Conservation (phyloP, 1,140 invertebrate genomes). For the Octopus sinensis region DNA sequence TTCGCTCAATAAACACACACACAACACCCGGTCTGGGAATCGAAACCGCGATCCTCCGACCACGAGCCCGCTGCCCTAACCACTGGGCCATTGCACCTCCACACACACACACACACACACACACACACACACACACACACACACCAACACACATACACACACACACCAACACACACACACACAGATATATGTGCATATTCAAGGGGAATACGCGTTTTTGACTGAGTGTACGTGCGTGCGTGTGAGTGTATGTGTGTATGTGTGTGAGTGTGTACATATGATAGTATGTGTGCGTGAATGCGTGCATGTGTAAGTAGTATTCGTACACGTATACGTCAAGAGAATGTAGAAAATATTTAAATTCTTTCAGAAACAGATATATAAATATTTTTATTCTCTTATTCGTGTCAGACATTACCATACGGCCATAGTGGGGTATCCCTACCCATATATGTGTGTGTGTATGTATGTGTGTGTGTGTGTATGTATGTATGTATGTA, state of each 20-base stretch:
- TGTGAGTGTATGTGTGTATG: slow-evolving; percentile 1
- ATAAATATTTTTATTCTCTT: too few species aligned
- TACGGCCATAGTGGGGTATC: too few species aligned
- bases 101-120: slow-evolving; percentile 2
- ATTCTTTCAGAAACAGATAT: too few species aligned
- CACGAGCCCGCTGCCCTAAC: too few species aligned
- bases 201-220: background rate
- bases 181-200: background rate
- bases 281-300: background rate
- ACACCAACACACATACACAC: background rate
- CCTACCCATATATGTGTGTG: too few species aligned
- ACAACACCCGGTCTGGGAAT: too few species aligned
- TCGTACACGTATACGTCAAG: background rate
- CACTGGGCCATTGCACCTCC: background rate
- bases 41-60: too few species aligned
- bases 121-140: background rate
- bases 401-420: too few species aligned
- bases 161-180: background rate
- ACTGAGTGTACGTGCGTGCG: background rate
- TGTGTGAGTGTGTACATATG: background rate
- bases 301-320: background rate
- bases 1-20: too few species aligned
- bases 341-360: background rate
- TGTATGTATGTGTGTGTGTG: too few species aligned
- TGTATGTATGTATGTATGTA: too few species aligned